Percentiles rank a stretch among this genome's conserved stretches.
phyloP scores from a whole-genome alignment of 2,113 vertebrate genomes.

The Aleadryas rufinucha region DNA sequence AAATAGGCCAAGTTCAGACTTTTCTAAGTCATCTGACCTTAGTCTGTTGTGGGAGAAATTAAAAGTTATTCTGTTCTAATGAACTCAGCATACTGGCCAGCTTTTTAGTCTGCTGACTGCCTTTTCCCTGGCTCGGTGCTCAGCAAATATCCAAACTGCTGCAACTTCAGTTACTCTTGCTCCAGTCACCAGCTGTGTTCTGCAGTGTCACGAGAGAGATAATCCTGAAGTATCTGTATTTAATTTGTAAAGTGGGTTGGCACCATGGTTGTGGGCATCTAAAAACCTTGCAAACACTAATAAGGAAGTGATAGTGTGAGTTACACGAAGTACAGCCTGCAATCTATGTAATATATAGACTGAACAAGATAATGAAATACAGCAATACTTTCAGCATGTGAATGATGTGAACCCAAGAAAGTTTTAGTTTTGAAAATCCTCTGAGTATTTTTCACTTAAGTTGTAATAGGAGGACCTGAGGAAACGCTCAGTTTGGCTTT shows the following conservation, averaged over 20 bases:
- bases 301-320: neutral
- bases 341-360: neutral
- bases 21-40: neutral
- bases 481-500: neutral
- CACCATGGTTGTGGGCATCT: neutral
- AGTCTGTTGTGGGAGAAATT: neutral
- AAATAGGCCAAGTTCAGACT: neutral
- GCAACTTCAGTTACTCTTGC: neutral
- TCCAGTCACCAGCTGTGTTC: neutral
- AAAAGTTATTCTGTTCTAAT: neutral
- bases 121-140: neutral
- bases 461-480: neutral
- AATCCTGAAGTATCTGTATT: neutral
- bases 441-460: neutral
- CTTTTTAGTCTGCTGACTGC: neutral
- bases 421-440: neutral
- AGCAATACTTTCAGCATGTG: neutral
- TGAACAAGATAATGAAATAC: neutral
- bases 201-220: neutral
- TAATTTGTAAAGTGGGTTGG: neutral
- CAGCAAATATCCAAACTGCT: neutral
- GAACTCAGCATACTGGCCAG: neutral
- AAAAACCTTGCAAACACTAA: neutral
- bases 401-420: neutral
- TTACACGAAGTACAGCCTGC: neutral